Evolutionary conservation across 1,140 invertebrate genomes (phyloP).

Genomic region (Macrobrachium nipponense): DNA sequence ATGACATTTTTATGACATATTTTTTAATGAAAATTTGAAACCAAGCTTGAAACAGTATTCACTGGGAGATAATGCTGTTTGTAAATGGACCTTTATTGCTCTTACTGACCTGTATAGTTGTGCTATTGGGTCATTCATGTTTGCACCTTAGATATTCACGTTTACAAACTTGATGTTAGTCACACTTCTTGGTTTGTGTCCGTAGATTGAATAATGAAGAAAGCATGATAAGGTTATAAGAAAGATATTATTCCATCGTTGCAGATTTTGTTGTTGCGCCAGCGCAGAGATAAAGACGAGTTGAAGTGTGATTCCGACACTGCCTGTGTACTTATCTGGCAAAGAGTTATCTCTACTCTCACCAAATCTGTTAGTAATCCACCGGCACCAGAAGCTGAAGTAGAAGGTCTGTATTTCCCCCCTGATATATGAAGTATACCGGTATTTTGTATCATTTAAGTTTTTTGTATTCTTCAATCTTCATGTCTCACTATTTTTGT

Average conservation of each 20-base stretch:
- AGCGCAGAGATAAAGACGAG: slow-evolving; percentile 61
- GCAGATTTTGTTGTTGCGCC: slow-evolving; percentile 63
- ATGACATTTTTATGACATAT: no score
- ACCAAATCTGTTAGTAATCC: slow-evolving; percentile 78
- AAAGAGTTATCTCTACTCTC: slow-evolving; percentile 86
- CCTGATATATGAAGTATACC: neutral
- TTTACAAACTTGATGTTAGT: no score
- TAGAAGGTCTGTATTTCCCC: slow-evolving; percentile 41
- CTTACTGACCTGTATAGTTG: no score
- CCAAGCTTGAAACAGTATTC: no score
- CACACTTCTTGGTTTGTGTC: no score
- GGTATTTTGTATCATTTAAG: no score
- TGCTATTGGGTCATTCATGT: no score
- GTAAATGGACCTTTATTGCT: neutral
- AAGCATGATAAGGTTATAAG: no score
- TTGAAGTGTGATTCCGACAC: slow-evolving; percentile 75
- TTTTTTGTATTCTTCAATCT: neutral
- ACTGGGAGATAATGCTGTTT: no score
- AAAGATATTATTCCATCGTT: neutral
- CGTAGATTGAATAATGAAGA: no score
- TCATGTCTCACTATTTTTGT: neutral
- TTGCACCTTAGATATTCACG: no score
- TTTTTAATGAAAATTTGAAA: no score
- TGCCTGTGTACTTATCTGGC: slow-evolving; percentile 90
- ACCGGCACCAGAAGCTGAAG: slow-evolving; percentile 52